phyloP scores from a whole-genome alignment of 2,113 vertebrate genomes.

The Mustelus asterias region DNA sequence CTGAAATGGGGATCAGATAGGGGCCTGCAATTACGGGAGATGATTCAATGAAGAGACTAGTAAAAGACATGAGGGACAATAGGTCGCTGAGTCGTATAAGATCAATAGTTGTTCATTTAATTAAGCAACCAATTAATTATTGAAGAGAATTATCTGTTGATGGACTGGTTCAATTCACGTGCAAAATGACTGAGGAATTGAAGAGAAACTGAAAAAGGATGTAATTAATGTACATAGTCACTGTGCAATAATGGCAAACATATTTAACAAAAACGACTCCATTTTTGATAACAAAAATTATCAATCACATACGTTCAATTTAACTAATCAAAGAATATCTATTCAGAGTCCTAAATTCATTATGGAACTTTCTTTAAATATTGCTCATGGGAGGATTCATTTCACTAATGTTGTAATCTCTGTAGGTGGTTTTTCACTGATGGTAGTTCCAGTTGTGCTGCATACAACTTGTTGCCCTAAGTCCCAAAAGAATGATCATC shows the following conservation, averaged over 20 bases:
- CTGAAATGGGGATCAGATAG: neutral
- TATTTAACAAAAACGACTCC: neutral
- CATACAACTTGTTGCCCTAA: constrained; percentile 45
- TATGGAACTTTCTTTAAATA: constrained; percentile 48
- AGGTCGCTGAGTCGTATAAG: neutral
- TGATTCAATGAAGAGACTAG: neutral
- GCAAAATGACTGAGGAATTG: neutral
- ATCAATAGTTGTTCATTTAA: constrained; percentile 27
- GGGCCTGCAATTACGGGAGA: neutral
- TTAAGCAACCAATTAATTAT: constrained; percentile 11
- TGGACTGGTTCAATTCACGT: neutral
- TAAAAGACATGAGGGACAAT: neutral
- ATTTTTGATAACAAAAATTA: neutral
- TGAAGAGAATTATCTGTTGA: constrained; percentile 3
- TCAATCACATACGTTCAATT: neutral
- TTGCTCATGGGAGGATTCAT: constrained; percentile 51
- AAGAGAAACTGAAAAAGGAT: neutral
- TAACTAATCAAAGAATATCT: neutral
- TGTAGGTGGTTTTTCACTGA: constrained; percentile 50
- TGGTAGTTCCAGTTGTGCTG: constrained; percentile 50
- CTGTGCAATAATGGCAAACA: neutral
- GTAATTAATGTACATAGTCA: neutral
- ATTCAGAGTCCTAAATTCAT: constrained; percentile 40
- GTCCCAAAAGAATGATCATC: constrained; percentile 53
- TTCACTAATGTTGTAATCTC: constrained; percentile 58